Base-by-base conservation (phyloP, 1,140 invertebrate genomes). In the Drosophila murphyi region DNA sequence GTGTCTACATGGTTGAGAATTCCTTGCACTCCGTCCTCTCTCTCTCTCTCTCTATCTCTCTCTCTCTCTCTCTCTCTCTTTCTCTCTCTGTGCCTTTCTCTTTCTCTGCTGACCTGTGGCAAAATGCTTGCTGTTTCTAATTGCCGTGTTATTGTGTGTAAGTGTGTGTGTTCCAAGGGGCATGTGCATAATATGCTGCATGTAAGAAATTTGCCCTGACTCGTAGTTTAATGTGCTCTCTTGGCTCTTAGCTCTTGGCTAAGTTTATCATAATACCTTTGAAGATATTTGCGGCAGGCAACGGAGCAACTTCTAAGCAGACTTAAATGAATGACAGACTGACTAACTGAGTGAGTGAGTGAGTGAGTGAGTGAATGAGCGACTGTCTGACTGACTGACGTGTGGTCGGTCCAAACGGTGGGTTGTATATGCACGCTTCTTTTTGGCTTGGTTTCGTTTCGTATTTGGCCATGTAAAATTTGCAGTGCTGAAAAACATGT, bases 181-280 rank as follows among this genome's bases (percentile, higher is more conserved):
- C 50, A 63, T 62, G 65, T 74, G 72, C 60, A 60, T 56, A 50
- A 71, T 20, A 20, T 86, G 78, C 70, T 78, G 71, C 78, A 81
- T 80, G 81, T 80, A 76, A 72, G 76, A 48, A 69, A 67, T 54
- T 73, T 69, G 59, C 39, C 34, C 41, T 45, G 34, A n/a, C 57
- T 70, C 35, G 48, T 31, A 69, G 64, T 56, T 61, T 69, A 35
- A 20, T 59, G 43, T 52, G 59, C 52, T 57, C 28, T 39, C 32
- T 59, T 37, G 48, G 59, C 52, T 57, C 28, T 39, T 39, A 68
- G 54, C 57, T 70, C 60, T 62, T 20, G 28, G 29, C 51, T 28
- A 59, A 86, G 71, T 68, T 69, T 71, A 76, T 74, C 83, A 82
- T 87, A 87, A 80, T 83, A 75, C 85, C 76, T 81, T 77, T 88